A percentile compares a stretch with the other conserved stretches of the same genome.
Conservation (phyloP, 2,797 vertebrate species). For the Myoxocephalus aenaeus region DNA sequence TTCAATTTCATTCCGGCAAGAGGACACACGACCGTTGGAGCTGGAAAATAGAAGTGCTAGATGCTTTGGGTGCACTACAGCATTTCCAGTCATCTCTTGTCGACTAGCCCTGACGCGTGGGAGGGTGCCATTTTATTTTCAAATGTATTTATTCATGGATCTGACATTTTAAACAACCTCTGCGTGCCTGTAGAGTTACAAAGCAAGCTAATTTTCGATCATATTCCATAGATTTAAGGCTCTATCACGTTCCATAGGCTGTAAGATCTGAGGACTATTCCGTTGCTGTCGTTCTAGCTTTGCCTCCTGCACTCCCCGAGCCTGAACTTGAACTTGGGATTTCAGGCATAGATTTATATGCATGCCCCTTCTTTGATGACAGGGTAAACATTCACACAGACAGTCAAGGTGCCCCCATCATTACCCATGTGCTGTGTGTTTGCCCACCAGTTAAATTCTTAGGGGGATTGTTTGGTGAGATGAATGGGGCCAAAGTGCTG, state of each 20-base stretch:
- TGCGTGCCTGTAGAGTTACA: constrained; percentile 62
- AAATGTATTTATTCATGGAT: constrained; percentile 80
- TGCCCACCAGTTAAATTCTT: constrained; percentile 87
- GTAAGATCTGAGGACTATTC: constrained; percentile 59
- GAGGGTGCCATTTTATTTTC: constrained; percentile 76
- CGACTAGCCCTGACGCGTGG: constrained; percentile 55
- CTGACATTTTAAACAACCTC: constrained; percentile 80
- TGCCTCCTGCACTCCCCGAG: constrained; percentile 65
- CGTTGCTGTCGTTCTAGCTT: constrained; percentile 59
- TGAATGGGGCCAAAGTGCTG: constrained; percentile 84
- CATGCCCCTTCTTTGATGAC: constrained; percentile 84
- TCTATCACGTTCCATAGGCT: constrained; percentile 48
- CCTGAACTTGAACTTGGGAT: constrained; percentile 78
- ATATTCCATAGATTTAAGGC: constrained; percentile 65
- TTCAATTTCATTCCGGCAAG: constrained; percentile 58
- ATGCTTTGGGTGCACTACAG: constrained; percentile 51
- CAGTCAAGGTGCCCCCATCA: constrained; percentile 81
- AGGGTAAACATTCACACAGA: constrained; percentile 87
- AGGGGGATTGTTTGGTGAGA: constrained; percentile 84
- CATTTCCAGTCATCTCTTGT: constrained; percentile 52
- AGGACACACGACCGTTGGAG: constrained; percentile 60
- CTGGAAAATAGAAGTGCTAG: constrained; percentile 23
- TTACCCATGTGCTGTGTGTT: constrained; percentile 80
- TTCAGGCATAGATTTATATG: constrained; percentile 81
- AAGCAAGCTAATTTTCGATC: constrained; percentile 72